A percentile compares a stretch with the other conserved stretches of the same genome.
These are phyloP conservation scores for Meles meles DNA, from an alignment of 2,113 vertebrate genomes.

Conservation along the genomic window DNA sequence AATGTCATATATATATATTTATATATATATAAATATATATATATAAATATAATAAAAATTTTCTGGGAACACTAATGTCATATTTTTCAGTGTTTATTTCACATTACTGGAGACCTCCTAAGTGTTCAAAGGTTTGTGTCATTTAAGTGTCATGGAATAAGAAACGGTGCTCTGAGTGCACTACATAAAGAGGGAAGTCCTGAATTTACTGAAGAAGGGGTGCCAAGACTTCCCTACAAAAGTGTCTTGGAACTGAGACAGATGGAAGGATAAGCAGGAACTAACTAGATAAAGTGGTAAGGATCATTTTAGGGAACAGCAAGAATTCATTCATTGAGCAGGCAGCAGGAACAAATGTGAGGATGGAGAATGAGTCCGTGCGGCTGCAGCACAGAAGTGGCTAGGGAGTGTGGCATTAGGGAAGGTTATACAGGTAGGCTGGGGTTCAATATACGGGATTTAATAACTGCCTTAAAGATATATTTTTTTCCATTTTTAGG, in stretches of 20 bases:
- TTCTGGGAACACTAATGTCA: not conserved
- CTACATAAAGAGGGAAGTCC: not conserved
- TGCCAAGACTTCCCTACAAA: not conserved
- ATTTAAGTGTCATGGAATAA: not conserved
- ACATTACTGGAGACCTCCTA: not conserved
- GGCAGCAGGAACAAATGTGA: not conserved
- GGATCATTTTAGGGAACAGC: not conserved
- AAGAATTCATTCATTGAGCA: not conserved
- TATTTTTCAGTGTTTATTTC: not conserved
- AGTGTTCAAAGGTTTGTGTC: not conserved
- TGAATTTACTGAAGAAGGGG: not conserved
- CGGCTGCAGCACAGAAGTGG: not conserved
- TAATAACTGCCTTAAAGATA: not conserved
- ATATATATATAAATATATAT: not conserved
- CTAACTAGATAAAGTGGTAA: not conserved
- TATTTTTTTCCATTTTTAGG: not conserved
- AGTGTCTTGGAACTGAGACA: not conserved
- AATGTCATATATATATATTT: not conserved
- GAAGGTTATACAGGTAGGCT: not conserved
- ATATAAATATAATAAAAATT: not conserved
- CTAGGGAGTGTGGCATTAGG: too few species aligned
- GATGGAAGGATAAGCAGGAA: not conserved
- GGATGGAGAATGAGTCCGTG: not conserved
- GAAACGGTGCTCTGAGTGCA: not conserved
- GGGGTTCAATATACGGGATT: not conserved